These are phyloP conservation scores for Leucosticte australis DNA, from an alignment of 2,113 vertebrate species.

Conservation along the genomic window DNA sequence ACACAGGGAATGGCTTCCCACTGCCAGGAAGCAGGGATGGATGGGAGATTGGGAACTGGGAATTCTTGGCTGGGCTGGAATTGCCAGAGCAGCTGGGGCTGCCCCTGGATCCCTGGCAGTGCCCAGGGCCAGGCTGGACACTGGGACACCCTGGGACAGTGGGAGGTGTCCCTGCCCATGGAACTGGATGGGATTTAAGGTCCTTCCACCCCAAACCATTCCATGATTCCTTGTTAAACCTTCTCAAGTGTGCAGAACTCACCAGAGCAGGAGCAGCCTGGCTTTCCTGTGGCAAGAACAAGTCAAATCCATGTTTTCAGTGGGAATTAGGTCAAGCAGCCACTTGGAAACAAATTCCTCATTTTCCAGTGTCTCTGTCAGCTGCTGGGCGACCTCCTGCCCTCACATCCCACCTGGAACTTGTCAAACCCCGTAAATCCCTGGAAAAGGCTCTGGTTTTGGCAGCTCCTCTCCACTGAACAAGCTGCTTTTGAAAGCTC, in stretches of 20 bases:
- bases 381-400: neutral
- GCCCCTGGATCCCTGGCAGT: neutral
- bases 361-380: rapidly evolving
- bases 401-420: neutral
- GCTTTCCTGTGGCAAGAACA: neutral
- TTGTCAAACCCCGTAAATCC: neutral
- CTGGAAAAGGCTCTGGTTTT: conserved; percentile 6
- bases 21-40: neutral
- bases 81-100: neutral
- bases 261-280: neutral
- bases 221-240: neutral
- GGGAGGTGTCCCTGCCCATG: neutral
- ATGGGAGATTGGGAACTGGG: neutral
- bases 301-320: neutral
- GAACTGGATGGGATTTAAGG: neutral
- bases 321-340: neutral
- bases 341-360: neutral
- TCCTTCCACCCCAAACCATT: neutral
- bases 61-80: neutral
- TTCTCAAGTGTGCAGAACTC: neutral
- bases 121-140: neutral
- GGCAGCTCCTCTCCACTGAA: neutral
- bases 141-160: neutral
- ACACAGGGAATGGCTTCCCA: neutral
- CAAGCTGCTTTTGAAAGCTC: neutral